Conservation (phyloP, 2,797 vertebrate species). For the Phataginus tricuspis region DNA sequence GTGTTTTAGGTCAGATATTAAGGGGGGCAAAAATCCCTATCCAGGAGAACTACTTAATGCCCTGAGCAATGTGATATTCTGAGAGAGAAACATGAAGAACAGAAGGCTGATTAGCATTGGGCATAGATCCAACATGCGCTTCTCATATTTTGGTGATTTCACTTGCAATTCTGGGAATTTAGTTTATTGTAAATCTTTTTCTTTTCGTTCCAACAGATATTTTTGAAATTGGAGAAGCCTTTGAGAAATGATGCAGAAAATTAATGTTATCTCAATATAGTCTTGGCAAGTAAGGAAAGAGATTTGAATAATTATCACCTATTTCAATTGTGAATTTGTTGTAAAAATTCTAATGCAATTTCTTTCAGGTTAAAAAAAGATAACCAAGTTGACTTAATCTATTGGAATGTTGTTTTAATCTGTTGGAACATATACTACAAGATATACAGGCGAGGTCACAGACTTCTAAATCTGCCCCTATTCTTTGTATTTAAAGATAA, state of each 20-base stretch:
- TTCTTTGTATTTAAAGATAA: neutral
- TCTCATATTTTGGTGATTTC: slow-evolving; percentile 16
- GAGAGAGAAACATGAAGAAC: slow-evolving; percentile 1
- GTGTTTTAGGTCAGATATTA: slow-evolving; percentile 3
- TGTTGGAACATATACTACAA: neutral
- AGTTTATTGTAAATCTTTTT: neutral
- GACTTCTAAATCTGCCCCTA: neutral
- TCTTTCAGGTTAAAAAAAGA: neutral
- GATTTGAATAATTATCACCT: slow-evolving; percentile 9
- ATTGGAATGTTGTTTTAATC: neutral
- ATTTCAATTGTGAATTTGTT: neutral
- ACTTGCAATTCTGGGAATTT: slow-evolving; percentile 34
- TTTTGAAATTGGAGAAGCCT: slow-evolving; percentile 32
- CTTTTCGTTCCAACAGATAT: slow-evolving; percentile 1
- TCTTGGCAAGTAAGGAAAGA: slow-evolving; percentile 24
- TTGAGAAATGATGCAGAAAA: slow-evolving; percentile 11
- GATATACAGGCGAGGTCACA: neutral
- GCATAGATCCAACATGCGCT: slow-evolving; percentile 29
- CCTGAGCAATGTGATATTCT: slow-evolving; percentile 4
- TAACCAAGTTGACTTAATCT: neutral
- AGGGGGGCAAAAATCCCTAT: neutral
- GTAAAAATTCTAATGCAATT: neutral
- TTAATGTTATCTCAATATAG: neutral
- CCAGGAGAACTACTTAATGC: neutral
- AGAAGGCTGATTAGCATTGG: neutral